A percentile compares a stretch with the other conserved stretches of the same genome.
phyloP scores from a whole-genome alignment of 1,140 invertebrate species.

The Calephelis virginiensis region DNA sequence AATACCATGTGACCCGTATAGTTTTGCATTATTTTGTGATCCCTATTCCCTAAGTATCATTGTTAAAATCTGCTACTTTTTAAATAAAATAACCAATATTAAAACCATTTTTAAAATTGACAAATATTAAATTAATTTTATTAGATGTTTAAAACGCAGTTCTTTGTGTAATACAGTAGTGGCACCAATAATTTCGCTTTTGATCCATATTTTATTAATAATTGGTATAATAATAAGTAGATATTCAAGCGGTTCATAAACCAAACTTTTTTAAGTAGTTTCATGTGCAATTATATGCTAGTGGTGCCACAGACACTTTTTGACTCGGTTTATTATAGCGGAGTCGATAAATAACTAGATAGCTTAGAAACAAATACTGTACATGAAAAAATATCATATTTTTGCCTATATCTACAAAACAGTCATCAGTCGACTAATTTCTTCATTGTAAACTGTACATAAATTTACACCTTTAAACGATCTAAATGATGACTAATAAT shows the following conservation, averaged over 20 bases:
- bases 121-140: too few species aligned
- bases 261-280: slow-evolving; percentile 1
- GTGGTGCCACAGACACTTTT: not conserved
- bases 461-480: slow-evolving; percentile 31
- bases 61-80: slow-evolving; percentile 1
- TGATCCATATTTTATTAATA: too few species aligned
- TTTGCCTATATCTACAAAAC: slow-evolving; percentile 50
- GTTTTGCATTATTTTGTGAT: slow-evolving; percentile 5
- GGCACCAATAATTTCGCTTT: too few species aligned
- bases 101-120: too few species aligned
- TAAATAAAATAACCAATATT: too few species aligned
- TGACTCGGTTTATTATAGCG: slow-evolving; percentile 17
- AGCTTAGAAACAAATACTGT: slow-evolving; percentile 50
- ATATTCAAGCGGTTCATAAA: not conserved
- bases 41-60: not conserved
- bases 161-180: too few species aligned
- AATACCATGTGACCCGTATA: slow-evolving; percentile 9
- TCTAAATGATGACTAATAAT: slow-evolving; percentile 31
- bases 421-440: slow-evolving; percentile 30
- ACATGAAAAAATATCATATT: slow-evolving; percentile 51
- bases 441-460: slow-evolving; percentile 30
- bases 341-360: slow-evolving; percentile 54
- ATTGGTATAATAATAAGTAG: too few species aligned
- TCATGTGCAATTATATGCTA: not conserved
- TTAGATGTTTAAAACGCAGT: too few species aligned